A percentile compares a stretch with the other conserved stretches of the same genome.
Conservation (phyloP, 2,113 vertebrate genomes). For the Cryptomyrus ogoouensis region DNA sequence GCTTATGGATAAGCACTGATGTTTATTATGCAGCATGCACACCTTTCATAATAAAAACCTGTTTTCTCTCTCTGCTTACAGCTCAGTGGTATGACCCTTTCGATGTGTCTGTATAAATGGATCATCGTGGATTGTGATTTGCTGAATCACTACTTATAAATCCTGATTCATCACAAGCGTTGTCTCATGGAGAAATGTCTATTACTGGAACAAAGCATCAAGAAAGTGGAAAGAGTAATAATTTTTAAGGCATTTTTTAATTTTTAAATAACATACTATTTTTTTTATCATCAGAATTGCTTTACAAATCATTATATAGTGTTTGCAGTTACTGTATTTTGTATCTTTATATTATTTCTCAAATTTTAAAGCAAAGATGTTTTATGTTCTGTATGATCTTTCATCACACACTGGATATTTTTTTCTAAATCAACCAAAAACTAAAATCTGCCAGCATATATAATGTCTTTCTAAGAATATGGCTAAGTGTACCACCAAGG, state of each 20-base stretch:
- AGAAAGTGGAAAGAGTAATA: not conserved
- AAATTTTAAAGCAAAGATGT: not conserved
- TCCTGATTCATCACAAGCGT: not conserved
- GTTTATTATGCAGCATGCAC: not conserved
- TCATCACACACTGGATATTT: not conserved
- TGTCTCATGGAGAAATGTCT: not conserved
- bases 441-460: not conserved
- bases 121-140: constrained; percentile 22
- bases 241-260: not conserved
- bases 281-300: not conserved
- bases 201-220: not conserved
- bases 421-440: not conserved
- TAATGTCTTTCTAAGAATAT: not conserved
- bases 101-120: constrained; percentile 46
- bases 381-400: not conserved
- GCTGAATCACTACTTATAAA: not conserved
- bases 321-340: not conserved
- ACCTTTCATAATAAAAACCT: not conserved
- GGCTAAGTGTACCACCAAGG: not conserved
- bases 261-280: not conserved
- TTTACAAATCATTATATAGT: not conserved
- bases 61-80: constrained; percentile 28
- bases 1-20: not conserved
- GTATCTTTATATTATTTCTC: not conserved
- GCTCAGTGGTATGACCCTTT: constrained; percentile 48